These are phyloP conservation scores for Mya arenaria DNA, from an alignment of 1,140 invertebrate species.

Conservation along the genomic window DNA sequence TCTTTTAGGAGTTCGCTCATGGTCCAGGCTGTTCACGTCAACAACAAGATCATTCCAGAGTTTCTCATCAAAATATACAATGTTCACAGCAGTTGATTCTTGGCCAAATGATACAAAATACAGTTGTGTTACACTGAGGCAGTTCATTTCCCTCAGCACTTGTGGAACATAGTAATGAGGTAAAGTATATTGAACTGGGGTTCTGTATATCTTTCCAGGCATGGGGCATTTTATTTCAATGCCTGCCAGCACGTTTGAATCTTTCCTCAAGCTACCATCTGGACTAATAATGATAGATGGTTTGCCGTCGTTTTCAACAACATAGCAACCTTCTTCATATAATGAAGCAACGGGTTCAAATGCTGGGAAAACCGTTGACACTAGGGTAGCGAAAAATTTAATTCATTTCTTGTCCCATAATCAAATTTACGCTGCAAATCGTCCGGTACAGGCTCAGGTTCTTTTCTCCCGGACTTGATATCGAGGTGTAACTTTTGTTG, in stretches of 20 bases:
- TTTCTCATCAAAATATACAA: conserved; percentile 7
- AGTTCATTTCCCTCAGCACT: conserved; percentile 4
- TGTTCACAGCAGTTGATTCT: conserved; percentile 3
- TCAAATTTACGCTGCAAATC: background rate
- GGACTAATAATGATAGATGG: background rate
- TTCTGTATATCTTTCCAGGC: conserved; percentile 1
- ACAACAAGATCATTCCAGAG: background rate
- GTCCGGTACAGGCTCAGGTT: background rate
- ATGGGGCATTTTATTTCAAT: conserved; percentile 16
- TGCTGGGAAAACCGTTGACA: conserved; percentile 5
- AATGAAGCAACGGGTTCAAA: background rate
- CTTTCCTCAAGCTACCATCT: background rate
- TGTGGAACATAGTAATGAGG: background rate
- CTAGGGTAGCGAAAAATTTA: background rate
- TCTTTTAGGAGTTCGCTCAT: background rate
- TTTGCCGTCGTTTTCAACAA: background rate
- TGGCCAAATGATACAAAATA: conserved; percentile 6
- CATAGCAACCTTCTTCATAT: conserved; percentile 8
- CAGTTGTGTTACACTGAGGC: background rate
- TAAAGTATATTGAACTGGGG: background rate
- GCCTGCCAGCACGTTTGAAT: background rate
- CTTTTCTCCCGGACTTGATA: background rate
- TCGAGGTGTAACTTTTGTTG: background rate
- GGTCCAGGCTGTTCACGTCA: background rate
- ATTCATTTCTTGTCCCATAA: conserved; percentile 1